These are phyloP conservation scores for Sterrhoptilus dennistouni DNA, from an alignment of 2,113 vertebrate species.

Conservation along the genomic window DNA sequence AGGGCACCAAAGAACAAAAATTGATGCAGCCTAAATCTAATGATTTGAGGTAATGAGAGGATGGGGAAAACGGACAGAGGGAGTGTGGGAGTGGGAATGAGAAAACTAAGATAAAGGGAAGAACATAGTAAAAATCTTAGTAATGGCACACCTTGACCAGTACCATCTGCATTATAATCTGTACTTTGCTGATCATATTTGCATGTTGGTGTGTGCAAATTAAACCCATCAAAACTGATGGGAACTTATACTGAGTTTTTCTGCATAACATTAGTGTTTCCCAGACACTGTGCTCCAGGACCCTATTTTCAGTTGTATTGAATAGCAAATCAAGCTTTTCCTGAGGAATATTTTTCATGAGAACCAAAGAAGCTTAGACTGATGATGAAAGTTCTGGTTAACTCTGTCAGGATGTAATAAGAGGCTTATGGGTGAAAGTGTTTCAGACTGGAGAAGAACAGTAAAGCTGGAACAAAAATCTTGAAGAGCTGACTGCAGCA, in stretches of 20 bases:
- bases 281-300: not conserved
- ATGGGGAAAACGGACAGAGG: not conserved
- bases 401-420: not conserved
- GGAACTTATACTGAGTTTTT: not conserved
- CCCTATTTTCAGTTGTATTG: not conserved
- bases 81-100: accelerated
- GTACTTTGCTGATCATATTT: not conserved
- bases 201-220: not conserved
- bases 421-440: not conserved
- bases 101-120: not conserved
- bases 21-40: not conserved
- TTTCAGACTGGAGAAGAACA: not conserved
- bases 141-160: not conserved
- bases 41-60: not conserved
- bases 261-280: not conserved
- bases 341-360: not conserved
- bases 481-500: not conserved
- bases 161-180: not conserved
- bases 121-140: not conserved
- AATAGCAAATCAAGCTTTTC: not conserved
- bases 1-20: constrained; percentile 66
- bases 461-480: not conserved
- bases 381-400: not conserved
- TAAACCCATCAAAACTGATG: not conserved
- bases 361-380: not conserved